Evolutionary conservation across 2,797 vertebrate genomes (phyloP), one percentile per base, ranked within the genome.

Genomic region (Acipenser ruthenus): DNA sequence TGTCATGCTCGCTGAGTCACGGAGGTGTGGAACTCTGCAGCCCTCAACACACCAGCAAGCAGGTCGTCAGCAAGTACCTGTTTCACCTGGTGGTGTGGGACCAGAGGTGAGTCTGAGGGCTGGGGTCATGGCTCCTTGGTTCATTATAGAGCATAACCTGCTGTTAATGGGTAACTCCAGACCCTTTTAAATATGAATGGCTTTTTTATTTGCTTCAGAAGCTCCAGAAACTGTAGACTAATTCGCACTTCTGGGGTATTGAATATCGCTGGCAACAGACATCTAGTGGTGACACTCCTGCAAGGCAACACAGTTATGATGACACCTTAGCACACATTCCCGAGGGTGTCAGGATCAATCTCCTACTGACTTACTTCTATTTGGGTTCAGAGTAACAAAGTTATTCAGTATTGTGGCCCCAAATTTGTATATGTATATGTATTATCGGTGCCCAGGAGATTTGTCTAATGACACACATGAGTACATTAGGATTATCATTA

Each of bases 21-120:
- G 96, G 95, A 0, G 93, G 90, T 64, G 91, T 77, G 70, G 93
- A 96, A 80, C 89, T 98, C n/a, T 97, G 94, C 56, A 91, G 90
- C 2, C 93, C 95, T 1, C 91, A 94, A 73, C 93, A 94, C 83
- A 98, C 95, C 74, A 91, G 89, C 77, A 94, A 91, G 70, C 91
- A 93, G 77, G 80, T 87, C 0, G 93, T 97, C 78, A 90, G 89
- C 91, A 98, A 98, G 78, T 95, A 94, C 84, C 90, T 98, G 72
- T 98, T 97, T 78, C 95, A 98, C 80, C 93, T 97, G 81, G 93
- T 97, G 83, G 87, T 96, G 64, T 98, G 96, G 96, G 95, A 97
- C 84, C 94, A 98, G 80, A 92, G 94, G 96, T 98, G 86, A 77
- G 88, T 70, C 60, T 11, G 55, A 13, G 55, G 55, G 10, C 55